phyloP scores from a whole-genome alignment of 2,113 vertebrate species.

The Myiopsitta monachus region DNA sequence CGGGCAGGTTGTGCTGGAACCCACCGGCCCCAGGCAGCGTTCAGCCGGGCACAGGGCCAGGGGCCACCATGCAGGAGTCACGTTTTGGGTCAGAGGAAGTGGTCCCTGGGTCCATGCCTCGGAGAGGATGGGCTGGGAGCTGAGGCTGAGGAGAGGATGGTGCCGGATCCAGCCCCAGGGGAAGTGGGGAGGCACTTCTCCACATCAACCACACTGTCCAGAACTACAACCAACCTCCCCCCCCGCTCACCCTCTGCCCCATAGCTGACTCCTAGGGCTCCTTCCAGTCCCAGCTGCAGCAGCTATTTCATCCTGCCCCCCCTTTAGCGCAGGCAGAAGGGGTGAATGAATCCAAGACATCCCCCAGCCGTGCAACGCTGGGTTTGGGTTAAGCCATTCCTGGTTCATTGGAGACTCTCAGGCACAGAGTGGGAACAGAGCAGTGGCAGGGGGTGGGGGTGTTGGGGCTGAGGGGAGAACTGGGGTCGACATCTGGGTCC shows the following conservation, averaged over 20 bases:
- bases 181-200: fast-evolving
- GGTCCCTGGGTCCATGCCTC: not conserved
- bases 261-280: too few species aligned
- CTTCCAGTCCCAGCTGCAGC: not conserved
- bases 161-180: not conserved
- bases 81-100: fast-evolving
- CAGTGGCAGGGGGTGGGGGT: not conserved
- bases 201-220: not conserved
- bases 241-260: fast-evolving
- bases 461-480: not conserved
- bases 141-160: not conserved
- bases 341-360: not conserved
- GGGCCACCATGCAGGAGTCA: not conserved
- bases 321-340: fast-evolving
- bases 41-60: not conserved
- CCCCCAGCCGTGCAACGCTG: fast-evolving
- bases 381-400: not conserved
- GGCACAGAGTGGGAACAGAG: not conserved
- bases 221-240: not conserved
- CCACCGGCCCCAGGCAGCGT: not conserved
- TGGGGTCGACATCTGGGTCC: not conserved
- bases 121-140: fast-evolving
- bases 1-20: not conserved
- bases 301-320: not conserved
- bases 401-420: not conserved